These are phyloP conservation scores for Ia io DNA, from an alignment of 2,113 vertebrate species.

Conservation along the genomic window DNA sequence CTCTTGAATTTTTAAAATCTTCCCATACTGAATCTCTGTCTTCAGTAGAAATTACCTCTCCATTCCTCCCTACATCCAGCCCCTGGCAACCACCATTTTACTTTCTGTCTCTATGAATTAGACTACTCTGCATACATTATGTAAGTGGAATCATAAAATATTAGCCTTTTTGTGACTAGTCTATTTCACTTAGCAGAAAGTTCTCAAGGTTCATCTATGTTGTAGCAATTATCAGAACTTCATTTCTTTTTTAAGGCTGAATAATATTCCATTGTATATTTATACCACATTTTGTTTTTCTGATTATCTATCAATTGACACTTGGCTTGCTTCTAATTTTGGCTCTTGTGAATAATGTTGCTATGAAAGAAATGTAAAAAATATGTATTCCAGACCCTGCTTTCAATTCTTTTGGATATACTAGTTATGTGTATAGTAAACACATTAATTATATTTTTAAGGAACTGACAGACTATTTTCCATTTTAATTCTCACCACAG, in stretches of 20 bases:
- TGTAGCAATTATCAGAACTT: neutral
- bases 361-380: neutral
- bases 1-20: neutral
- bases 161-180: neutral
- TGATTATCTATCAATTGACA: neutral
- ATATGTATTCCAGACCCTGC: neutral
- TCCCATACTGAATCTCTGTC: neutral
- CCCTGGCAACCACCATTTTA: neutral
- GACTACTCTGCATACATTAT: neutral
- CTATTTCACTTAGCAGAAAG: neutral
- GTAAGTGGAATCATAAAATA: neutral
- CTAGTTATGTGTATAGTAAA: too few relatives aligned
- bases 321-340: neutral
- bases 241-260: neutral
- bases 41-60: neutral
- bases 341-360: neutral
- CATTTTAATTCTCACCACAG: neutral
- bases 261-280: neutral
- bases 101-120: neutral
- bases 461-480: neutral
- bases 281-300: neutral
- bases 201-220: neutral
- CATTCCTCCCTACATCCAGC: neutral
- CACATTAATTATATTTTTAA: neutral
- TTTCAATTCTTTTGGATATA: neutral